A percentile compares a stretch with the other conserved stretches of the same genome.
phyloP scores from a whole-genome alignment of 2,888 invertebrate genomes.

The Bombylius major region DNA sequence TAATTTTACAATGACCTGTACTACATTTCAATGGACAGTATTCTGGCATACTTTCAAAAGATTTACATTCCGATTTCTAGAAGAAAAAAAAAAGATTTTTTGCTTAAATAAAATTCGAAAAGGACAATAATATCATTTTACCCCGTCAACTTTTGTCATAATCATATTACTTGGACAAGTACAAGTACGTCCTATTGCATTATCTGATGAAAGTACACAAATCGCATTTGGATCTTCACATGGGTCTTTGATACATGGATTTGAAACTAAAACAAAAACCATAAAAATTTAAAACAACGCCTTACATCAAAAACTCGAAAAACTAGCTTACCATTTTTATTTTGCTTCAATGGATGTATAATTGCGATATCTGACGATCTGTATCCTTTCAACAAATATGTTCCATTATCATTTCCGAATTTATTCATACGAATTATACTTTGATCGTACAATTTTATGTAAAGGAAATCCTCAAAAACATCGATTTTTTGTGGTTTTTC shows the following conservation, averaged over 20 bases:
- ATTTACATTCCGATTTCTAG: slow-evolving; percentile 21
- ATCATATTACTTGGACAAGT: slow-evolving; percentile 44
- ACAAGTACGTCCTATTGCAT: slow-evolving; percentile 37
- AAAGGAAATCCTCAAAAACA: slow-evolving; percentile 59
- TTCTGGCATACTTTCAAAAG: slow-evolving; percentile 27
- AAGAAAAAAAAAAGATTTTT: not conserved
- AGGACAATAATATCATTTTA: slow-evolving; percentile 17
- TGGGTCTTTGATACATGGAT: slow-evolving; percentile 46
- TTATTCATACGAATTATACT: slow-evolving; percentile 52
- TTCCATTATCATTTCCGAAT: slow-evolving; percentile 46
- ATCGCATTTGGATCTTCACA: slow-evolving; percentile 51
- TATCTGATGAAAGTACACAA: slow-evolving; percentile 41
- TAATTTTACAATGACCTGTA: slow-evolving; percentile 46
- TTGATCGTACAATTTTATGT: slow-evolving; percentile 51
- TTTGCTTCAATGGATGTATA: slow-evolving; percentile 53
- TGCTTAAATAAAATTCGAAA: not conserved
- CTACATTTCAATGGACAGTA: slow-evolving; percentile 46
- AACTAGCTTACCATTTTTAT: slow-evolving; percentile 35
- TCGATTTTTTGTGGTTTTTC: slow-evolving; percentile 59
- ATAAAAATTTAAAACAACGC: not conserved
- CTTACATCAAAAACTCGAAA: not conserved
- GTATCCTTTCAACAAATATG: slow-evolving; percentile 43
- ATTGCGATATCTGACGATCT: slow-evolving; percentile 52
- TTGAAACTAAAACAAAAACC: slow-evolving; percentile 28
- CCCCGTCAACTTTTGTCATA: slow-evolving; percentile 20